Evolutionary conservation across 2,113 vertebrate genomes (phyloP), one percentile per base, ranked within the genome.

Genomic region (Alexandromys fortis): DNA sequence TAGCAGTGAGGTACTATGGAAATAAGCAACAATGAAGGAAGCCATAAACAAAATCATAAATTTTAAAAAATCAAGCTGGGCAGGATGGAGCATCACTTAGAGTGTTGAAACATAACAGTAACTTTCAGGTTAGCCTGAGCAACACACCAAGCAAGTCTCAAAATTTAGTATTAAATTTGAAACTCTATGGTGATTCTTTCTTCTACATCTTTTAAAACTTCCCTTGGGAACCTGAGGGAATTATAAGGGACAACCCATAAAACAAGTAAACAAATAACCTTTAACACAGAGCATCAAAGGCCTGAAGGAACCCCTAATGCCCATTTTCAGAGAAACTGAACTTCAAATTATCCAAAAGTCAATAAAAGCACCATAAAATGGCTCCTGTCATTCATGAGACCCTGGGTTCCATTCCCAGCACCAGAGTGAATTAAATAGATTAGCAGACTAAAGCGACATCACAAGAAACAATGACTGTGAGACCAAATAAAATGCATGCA

Each of bases 11-110:
- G 61, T 81, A 88, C 86, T n/a, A 33, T 94, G 55, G 2, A 76
- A 76, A 90, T 83, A 58, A 91, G 86, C 17, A 87, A 92, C 79
- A 30, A 47, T 65, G 70, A 95, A 89, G 72, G 4, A 93, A 92
- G 55, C 7, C 3, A 7, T 28, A 95, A 24, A 3, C 24, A 90
- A 52, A 92, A 87, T 13, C 81, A 79, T 58, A 87, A 78, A 90
- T 65, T 28, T 65, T 83, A 79, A 70, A 38, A 58, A 38, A 58
- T 30, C 24, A 89, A 89, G 4, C 55, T 58, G 16, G 26, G 14
- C 5, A 12, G 70, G 67, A 10, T 42, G 21, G 26, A 2, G 30
- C 13, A 61, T 26, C 26, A 22, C 11, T 45, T 75, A 13, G 38
- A 19, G 63, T 28, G 10, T 16, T 47, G 5, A n/a, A n/a, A 24